Percentiles rank a stretch among this genome's conserved stretches.
Evolutionary conservation across 2,113 vertebrate genomes (phyloP).

Genomic region (Hemiprocne comata): DNA sequence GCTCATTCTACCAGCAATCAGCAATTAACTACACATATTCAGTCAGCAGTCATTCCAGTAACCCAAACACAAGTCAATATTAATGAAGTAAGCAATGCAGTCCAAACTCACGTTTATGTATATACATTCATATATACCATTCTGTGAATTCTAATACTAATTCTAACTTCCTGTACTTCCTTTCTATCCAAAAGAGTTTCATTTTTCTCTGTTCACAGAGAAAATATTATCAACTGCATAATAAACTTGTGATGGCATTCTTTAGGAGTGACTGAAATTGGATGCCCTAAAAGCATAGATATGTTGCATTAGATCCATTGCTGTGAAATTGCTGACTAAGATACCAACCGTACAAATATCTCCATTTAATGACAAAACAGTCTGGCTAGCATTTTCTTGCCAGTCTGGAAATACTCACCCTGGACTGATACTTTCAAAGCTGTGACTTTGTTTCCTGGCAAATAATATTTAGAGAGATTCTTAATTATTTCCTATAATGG

Average conservation of each 20-base stretch:
- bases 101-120: neutral
- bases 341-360: neutral
- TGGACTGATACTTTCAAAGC: neutral
- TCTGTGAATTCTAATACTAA: neutral
- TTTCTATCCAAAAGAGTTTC: neutral
- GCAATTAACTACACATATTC: neutral
- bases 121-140: accelerated
- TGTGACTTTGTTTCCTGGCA: neutral
- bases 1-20: neutral
- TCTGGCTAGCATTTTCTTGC: neutral
- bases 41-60: neutral
- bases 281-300: neutral
- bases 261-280: slow-evolving; percentile 6
- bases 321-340: slow-evolving; percentile 37
- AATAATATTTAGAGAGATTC: neutral
- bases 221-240: neutral
- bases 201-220: neutral
- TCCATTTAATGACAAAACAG: slow-evolving; percentile 6
- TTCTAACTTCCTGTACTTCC: neutral
- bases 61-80: neutral
- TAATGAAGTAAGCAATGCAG: neutral
- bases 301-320: neutral
- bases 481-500: neutral
- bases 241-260: neutral
- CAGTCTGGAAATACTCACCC: neutral